Conservation (phyloP, 1,140 invertebrate species). For the Bombus sylvicola region DNA sequence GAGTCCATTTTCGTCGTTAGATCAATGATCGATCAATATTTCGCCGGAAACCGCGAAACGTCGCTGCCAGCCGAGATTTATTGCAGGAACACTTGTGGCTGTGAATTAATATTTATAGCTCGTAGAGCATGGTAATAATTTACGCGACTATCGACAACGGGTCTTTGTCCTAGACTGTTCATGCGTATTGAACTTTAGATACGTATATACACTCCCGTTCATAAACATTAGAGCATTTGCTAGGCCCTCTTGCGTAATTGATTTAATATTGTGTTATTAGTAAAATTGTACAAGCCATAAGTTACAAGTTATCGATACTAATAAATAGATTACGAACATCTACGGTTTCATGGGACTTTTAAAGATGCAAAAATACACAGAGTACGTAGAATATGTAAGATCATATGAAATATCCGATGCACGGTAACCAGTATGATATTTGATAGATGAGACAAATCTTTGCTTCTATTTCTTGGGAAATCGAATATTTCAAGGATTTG, state of each 20-base stretch:
- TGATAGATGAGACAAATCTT: too few relatives aligned
- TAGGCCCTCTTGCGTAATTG: neutral
- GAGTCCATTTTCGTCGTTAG: neutral
- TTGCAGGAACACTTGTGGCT: slow-evolving; percentile 10
- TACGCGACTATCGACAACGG: slow-evolving; percentile 26
- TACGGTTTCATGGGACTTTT: neutral
- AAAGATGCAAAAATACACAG: neutral
- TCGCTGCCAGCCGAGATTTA: neutral
- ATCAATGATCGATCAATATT: neutral
- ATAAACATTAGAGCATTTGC: neutral
- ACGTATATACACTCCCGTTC: too few relatives aligned
- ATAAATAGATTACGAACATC: neutral
- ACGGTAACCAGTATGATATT: too few relatives aligned
- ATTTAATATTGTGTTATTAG: neutral
- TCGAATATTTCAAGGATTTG: too few relatives aligned
- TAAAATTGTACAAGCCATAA: neutral
- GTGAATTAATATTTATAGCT: slow-evolving; percentile 20
- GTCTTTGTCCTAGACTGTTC: slow-evolving; percentile 14
- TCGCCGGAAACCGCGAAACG: neutral
- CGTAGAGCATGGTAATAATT: slow-evolving; percentile 29
- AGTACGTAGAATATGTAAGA: too few relatives aligned
- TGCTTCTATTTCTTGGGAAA: too few relatives aligned
- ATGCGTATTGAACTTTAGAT: neutral
- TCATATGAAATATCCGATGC: too few relatives aligned
- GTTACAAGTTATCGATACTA: neutral